Percentiles rank a stretch among this genome's conserved stretches.
These are phyloP conservation scores for Cylindroiulus punctatus DNA, from an alignment of 2,888 invertebrate species.

Conservation along the genomic window DNA sequence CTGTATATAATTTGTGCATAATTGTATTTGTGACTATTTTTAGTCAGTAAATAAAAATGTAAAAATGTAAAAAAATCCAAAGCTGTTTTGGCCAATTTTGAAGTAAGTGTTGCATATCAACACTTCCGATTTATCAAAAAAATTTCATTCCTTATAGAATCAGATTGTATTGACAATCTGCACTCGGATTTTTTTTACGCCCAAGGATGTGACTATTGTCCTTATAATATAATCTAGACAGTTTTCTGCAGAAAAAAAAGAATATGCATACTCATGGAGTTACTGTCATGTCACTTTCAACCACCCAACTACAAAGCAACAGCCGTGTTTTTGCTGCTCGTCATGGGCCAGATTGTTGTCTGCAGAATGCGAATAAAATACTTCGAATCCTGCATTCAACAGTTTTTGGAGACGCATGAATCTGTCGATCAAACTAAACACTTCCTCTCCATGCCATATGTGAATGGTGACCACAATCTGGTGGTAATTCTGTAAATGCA, in stretches of 20 bases:
- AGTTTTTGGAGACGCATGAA: conserved; percentile 52
- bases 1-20: conserved; percentile 49
- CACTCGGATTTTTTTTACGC: not conserved
- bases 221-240: not conserved
- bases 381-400: conserved; percentile 50
- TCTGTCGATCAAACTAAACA: conserved; percentile 53
- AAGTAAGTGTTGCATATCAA: no score
- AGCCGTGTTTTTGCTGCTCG: not conserved
- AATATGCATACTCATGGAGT: not conserved
- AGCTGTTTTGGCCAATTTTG: not conserved
- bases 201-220: not conserved
- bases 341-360: not conserved
- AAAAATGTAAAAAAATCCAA: not conserved
- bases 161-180: not conserved
- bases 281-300: not conserved
- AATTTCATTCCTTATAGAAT: not conserved
- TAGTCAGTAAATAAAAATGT: conserved; percentile 39
- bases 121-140: no score
- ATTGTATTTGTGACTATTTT: conserved; percentile 48
- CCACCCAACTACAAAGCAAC: conserved; percentile 57
- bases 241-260: not conserved
- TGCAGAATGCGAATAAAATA: conserved; percentile 55
- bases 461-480: conserved; percentile 57
- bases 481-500: conserved; percentile 48
- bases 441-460: conserved; percentile 58